Base-by-base conservation (phyloP, 2,113 vertebrate genomes). In the Holacanthus passer region DNA sequence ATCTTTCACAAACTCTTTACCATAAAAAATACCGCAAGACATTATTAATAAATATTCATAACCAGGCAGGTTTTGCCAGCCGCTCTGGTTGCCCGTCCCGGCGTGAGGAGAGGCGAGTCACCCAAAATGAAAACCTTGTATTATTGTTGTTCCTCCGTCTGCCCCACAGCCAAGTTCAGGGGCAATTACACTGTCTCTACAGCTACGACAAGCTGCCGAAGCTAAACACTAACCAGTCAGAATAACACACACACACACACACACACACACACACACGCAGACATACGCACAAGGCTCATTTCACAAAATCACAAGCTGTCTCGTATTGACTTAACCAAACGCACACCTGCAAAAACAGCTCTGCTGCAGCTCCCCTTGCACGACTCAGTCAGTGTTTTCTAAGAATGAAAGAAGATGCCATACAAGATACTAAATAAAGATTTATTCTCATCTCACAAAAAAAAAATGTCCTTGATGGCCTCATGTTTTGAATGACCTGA, bases 401-500 rank as follows among this genome's bases (percentile, higher is more conserved):
- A 72, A 85, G 58, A 87, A 79, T 48, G 59, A 31, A 24, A 24
- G 20, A 24, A 27, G 16, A 81, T 1, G 11, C 5, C 22, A 31
- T 29, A 56, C 19, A 32, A 56, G 45, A 69, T 1, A 24, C 14
- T 31, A 32, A 64, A 52, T 70, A 31, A 52, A 32, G 29, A 11
- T 3, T 22, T 45, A 17, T 52, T 27, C 32, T 43, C 50, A 41
- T 16, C 12, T 16, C 94, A 94, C 93, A 95, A 95, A 96, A 92
- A 94, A 95, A 95, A 94, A 35, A 45, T 32, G 5, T 27, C n/a
- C 19, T 45, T 10, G 5, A 56, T 10, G 39, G 37, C 27, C 60
- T 35, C 29, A 92, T 90, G 88, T 91, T 93, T 93, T 94, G 92
- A 90, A 88, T 94, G 93, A 93, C 91, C 24, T 39, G n/a, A 29